phyloP scores from a whole-genome alignment of 2,888 invertebrate species.

The Ecdyonurus torrentis region DNA sequence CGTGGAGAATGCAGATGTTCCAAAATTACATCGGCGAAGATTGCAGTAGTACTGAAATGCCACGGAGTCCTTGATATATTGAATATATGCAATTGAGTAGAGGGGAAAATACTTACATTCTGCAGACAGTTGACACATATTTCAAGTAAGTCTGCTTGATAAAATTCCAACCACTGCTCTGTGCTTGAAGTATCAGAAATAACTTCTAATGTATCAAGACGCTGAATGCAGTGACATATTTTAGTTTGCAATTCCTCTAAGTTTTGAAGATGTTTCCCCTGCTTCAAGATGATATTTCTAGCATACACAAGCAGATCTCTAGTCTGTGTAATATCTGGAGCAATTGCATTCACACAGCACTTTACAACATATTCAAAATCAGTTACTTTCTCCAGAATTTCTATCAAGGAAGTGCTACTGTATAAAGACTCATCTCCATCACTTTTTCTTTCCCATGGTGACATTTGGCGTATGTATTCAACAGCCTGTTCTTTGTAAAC shows the following conservation, averaged over 20 bases:
- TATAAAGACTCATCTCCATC: slow-evolving; percentile 7
- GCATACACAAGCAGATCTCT: slow-evolving; percentile 23
- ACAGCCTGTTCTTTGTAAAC: slow-evolving; percentile 29
- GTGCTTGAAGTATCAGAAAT: slow-evolving; percentile 19
- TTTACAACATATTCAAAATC: slow-evolving; percentile 28
- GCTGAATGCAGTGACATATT: slow-evolving; percentile 16
- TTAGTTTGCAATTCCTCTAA: slow-evolving; percentile 1
- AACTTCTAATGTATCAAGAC: slow-evolving; percentile 27
- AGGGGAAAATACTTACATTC: slow-evolving; percentile 21
- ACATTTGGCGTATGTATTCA: slow-evolving; percentile 22
- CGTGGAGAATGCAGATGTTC: too few species aligned
- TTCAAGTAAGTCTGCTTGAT: slow-evolving; percentile 24
- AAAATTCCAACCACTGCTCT: slow-evolving; percentile 28
- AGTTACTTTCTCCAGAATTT: slow-evolving; percentile 26
- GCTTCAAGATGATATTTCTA: slow-evolving; percentile 9
- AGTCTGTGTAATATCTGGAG: slow-evolving; percentile 22
- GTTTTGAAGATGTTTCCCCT: slow-evolving; percentile 11
- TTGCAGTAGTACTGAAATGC: too few species aligned
- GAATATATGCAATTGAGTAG: slow-evolving; percentile 8
- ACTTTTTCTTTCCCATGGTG: slow-evolving; percentile 18
- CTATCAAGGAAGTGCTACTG: slow-evolving; percentile 24
- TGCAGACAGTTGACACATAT: slow-evolving; percentile 25
- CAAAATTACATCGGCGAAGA: too few species aligned
- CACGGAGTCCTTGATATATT: too few species aligned
- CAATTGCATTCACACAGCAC: slow-evolving; percentile 27